Percentiles rank a stretch among this genome's conserved stretches.
phyloP scores from a whole-genome alignment of 2,113 vertebrate genomes.

The Alligator sinensis region DNA sequence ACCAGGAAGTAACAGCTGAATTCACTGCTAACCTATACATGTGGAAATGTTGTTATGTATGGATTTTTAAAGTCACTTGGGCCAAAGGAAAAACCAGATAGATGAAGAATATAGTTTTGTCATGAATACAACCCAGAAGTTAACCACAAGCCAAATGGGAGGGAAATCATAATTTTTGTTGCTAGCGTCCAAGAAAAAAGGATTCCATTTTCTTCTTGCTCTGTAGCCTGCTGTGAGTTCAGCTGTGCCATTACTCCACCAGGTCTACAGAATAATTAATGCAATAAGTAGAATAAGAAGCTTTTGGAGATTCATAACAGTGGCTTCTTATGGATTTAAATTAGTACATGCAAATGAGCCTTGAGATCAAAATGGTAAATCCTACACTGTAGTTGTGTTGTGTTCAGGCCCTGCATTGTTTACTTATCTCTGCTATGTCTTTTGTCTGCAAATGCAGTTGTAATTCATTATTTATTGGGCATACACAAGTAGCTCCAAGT shows the following conservation, averaged over 20 bases:
- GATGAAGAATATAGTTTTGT: not conserved
- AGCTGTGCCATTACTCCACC: not conserved
- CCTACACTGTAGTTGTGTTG: rapidly evolving
- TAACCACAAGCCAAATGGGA: rapidly evolving
- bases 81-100: not conserved
- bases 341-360: not conserved
- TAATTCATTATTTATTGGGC: constrained; percentile 45
- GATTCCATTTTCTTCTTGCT: not conserved
- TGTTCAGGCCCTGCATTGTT: not conserved
- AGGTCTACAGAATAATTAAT: not conserved
- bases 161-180: rapidly evolving
- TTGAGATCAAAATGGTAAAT: not conserved
- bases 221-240: not conserved
- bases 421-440: not conserved
- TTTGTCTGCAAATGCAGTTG: not conserved
- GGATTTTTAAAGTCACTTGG: not conserved
- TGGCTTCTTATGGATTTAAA: not conserved
- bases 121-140: rapidly evolving
- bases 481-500: not conserved
- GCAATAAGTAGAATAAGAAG: not conserved
- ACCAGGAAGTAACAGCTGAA: not conserved
- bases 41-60: not conserved
- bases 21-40: not conserved
- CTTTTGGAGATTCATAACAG: not conserved
- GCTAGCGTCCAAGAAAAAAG: not conserved